Base-by-base conservation (phyloP, 1,140 invertebrate species). In the Pomacea maculata region DNA sequence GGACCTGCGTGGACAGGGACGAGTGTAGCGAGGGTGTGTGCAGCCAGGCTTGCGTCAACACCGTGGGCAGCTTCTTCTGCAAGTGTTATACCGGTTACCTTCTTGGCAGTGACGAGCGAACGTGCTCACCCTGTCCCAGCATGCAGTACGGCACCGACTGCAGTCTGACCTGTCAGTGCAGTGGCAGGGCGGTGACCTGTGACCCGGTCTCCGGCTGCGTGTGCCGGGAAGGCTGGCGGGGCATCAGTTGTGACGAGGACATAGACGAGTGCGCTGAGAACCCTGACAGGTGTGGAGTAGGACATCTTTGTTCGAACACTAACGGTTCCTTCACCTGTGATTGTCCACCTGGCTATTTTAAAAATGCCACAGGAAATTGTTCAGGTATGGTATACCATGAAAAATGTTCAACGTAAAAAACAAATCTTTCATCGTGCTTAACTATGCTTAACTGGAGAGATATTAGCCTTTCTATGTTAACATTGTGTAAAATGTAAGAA, bases 61-160 rank as follows among this genome's bases (percentile, higher is more conserved):
- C 34, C 29, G 82, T 79, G 5, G 85, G 85, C 34, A 70, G 82
- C n/a, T 86, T 81, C 68, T 74, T 65, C 0, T 86, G 85, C 65
- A 82, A 80, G 0, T 86, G 85, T 79, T 57, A 75, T 3, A 57
- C 55, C 57, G 85, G 85, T 6, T 84, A 81, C 68, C 61, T 52
- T 29, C 67, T 84, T 61, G 79, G 78, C 68, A 72, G 70, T 34
- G 82, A 83, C 34, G 45, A 65, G 10, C 52, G 80, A 19, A 82
- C 80, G 2, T 86, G 85, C 75, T 14, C 29, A 71, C 25, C 25
- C 17, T 63, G 61, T 52, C 34, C 55, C 55, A 25, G 45, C 55
- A 55, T 75, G 73, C 25, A 45, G 73, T 85, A 77, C 57, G 86
- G 86, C 64, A 19, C 61, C 1, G 80, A 77, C 55, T 87, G 86